Conservation (phyloP, 1,140 invertebrate genomes). For the Drosophila neocordata region DNA sequence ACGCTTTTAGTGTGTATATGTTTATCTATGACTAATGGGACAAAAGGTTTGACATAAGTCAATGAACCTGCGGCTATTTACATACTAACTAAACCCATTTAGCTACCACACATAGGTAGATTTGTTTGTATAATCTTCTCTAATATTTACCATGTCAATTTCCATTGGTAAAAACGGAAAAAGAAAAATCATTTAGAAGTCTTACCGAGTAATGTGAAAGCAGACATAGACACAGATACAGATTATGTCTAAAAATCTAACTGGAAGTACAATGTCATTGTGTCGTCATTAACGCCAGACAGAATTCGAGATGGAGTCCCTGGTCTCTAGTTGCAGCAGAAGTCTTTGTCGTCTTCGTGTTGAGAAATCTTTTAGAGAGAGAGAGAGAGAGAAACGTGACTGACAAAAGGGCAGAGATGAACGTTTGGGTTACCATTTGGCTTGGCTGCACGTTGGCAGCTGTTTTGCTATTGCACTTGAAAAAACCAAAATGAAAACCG, state of each 20-base stretch:
- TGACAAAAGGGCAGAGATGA: constrained; percentile 22
- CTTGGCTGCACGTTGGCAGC: constrained; percentile 15
- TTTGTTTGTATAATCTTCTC: background rate
- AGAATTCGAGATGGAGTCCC: constrained; percentile 20
- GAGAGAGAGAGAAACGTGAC: constrained; percentile 16
- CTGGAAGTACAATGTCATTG: constrained; percentile 19
- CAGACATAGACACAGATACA: background rate
- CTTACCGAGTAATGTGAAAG: constrained; percentile 2
- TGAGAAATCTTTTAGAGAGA: constrained; percentile 12
- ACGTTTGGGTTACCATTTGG: constrained; percentile 7
- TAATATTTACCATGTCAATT: constrained; percentile 22
- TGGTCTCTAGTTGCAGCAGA: constrained; percentile 3
- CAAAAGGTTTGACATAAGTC: constrained; percentile 12
- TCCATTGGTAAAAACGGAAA: constrained; percentile 11
- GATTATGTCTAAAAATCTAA: constrained; percentile 13
- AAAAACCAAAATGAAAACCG: background rate
- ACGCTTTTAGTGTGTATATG: background rate
- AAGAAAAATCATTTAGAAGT: constrained; percentile 12
- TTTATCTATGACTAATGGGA: constrained; percentile 19
- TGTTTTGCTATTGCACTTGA: constrained; percentile 21
- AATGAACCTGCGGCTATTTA: constrained; percentile 12
- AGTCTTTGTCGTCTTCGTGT: constrained; percentile 16
- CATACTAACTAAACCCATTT: background rate
- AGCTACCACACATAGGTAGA: background rate
- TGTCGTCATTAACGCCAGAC: constrained; percentile 22